phyloP scores from a whole-genome alignment of 2,888 invertebrate species.

The Galerucella calmariensis region DNA sequence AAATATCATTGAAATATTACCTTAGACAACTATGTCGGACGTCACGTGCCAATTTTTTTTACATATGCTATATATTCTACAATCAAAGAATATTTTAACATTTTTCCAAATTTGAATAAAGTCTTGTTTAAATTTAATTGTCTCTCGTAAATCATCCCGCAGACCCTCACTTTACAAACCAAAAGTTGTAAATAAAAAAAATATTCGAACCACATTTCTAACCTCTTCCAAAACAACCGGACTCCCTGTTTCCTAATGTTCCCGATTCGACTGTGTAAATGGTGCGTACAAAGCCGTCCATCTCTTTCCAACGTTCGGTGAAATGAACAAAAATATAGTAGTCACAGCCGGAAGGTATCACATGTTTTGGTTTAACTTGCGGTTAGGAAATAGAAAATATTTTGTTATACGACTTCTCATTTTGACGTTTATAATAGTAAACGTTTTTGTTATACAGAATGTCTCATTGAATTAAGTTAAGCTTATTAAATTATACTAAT shows the following conservation, averaged over 20 bases:
- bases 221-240: neutral
- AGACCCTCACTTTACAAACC: neutral
- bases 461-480: neutral
- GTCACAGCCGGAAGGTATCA: constrained; percentile 48
- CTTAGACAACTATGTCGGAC: too few species aligned
- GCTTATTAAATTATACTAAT: too few species aligned
- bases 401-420: constrained; percentile 44
- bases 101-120: too few species aligned
- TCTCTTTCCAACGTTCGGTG: constrained; percentile 8
- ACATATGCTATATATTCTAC: too few species aligned
- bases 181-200: neutral
- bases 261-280: constrained; percentile 18
- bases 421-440: constrained; percentile 43
- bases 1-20: too few species aligned
- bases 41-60: too few species aligned
- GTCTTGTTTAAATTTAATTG: neutral
- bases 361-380: constrained; percentile 54
- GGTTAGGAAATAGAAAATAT: constrained; percentile 52
- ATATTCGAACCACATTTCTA: constrained; percentile 4
- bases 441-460: neutral
- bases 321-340: constrained; percentile 14
- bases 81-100: too few species aligned
- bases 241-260: neutral
- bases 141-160: neutral
- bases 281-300: constrained; percentile 12